These are phyloP conservation scores for Dendrocincla tyrannina DNA, from an alignment of 2,797 vertebrate species.

Conservation along the genomic window DNA sequence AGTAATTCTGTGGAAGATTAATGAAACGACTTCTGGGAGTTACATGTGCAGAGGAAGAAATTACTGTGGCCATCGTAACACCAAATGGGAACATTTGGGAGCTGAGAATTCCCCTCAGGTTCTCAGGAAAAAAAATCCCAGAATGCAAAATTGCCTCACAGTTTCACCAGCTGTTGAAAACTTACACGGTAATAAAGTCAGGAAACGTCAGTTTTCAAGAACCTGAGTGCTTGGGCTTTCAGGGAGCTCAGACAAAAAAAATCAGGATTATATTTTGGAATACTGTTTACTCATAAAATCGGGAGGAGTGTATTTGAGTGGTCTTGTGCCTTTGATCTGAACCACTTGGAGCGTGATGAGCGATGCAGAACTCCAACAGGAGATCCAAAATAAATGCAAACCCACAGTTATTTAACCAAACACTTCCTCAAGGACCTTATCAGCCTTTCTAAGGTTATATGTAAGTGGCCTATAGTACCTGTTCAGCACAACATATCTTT, in stretches of 20 bases:
- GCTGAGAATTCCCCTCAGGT: neutral
- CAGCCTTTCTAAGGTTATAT: conserved; percentile 22
- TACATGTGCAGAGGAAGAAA: neutral
- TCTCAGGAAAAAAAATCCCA: neutral
- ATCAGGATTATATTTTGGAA: neutral
- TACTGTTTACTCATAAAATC: neutral
- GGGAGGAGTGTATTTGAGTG: conserved; percentile 12
- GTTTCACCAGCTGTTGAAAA: neutral
- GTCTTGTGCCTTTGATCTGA: conserved; percentile 50
- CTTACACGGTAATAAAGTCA: neutral
- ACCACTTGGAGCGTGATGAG: conserved; percentile 10
- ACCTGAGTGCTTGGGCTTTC: neutral
- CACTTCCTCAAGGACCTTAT: neutral
- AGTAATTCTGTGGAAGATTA: neutral
- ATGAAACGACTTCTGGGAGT: neutral
- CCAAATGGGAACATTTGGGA: neutral
- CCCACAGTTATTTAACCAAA: conserved; percentile 28
- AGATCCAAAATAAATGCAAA: conserved; percentile 31
- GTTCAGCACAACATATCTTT: conserved; percentile 81
- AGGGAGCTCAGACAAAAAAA: neutral
- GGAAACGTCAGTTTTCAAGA: neutral
- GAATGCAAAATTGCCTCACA: neutral
- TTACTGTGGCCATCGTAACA: neutral
- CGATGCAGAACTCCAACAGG: neutral
- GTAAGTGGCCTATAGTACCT: conserved; percentile 72